A percentile compares a stretch with the other conserved stretches of the same genome.
Evolutionary conservation across 1,140 invertebrate species (phyloP).

Genomic region (Glossosoma conforme): DNA sequence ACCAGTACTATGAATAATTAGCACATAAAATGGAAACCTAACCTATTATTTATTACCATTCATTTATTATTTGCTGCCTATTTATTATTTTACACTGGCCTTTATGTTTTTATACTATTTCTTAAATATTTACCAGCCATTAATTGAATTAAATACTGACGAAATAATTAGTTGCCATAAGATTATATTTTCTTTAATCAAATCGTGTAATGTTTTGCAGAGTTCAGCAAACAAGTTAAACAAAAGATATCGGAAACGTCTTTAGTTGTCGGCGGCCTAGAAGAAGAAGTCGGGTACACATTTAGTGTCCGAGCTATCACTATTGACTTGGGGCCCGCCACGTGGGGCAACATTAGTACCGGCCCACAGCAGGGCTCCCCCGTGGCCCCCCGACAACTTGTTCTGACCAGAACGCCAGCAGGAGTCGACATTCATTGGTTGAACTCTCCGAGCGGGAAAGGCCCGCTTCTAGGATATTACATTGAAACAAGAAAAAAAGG

Average conservation of each 20-base stretch:
- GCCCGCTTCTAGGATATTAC: slow-evolving; percentile 86
- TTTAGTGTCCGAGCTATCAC: slow-evolving; percentile 90
- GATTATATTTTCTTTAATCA: slow-evolving; percentile 11
- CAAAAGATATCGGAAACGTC: slow-evolving; percentile 81
- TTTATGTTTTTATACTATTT: too few relatives aligned
- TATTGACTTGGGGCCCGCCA: slow-evolving; percentile 72
- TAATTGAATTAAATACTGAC: too few relatives aligned
- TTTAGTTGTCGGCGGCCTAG: slow-evolving; percentile 76
- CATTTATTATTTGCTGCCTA: too few relatives aligned
- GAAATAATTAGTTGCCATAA: too few relatives aligned
- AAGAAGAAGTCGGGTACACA: slow-evolving; percentile 88
- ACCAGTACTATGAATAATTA: too few relatives aligned
- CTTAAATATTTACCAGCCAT: too few relatives aligned
- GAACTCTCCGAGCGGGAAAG: slow-evolving; percentile 79
- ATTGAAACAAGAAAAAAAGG: slow-evolving; percentile 87
- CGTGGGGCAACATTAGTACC: slow-evolving; percentile 80
- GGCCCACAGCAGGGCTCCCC: slow-evolving; percentile 93
- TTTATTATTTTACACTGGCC: too few relatives aligned
- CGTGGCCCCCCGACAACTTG: slow-evolving; percentile 65
- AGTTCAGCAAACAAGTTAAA: slow-evolving; percentile 89
- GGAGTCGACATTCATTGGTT: slow-evolving; percentile 83
- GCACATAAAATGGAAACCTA: too few relatives aligned
- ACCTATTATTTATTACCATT: too few relatives aligned
- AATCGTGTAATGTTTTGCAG: slow-evolving; percentile 41
- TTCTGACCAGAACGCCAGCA: slow-evolving; percentile 71